Base-by-base conservation (phyloP, 2,888 invertebrate species). In the Apomyelois bistriatella region DNA sequence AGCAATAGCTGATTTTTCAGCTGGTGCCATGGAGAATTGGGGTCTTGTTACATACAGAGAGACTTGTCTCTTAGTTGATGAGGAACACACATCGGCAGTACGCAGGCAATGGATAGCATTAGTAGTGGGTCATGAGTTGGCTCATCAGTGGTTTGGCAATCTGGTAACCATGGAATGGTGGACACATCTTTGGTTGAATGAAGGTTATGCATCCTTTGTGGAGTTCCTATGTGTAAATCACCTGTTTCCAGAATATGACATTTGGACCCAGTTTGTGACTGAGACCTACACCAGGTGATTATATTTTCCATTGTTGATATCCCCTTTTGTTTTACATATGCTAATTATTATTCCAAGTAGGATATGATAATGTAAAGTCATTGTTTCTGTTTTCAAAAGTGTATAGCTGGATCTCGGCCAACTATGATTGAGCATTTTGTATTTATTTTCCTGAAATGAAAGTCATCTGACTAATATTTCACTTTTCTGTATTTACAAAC, bases 1-100 rank as follows among this genome's bases (percentile, higher is more conserved):
- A 68, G 98, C 99, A 8, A 96, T 99, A 72, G 95, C 98, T 2
- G 99, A 99, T 79, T 98, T 99, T 77, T 95, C 97, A 52, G 95
- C 96, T 58, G 98, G 97, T 63, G 98, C 99, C 53, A 99, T 99
- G 98, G 98, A 99, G 84, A 99, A 99, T 83, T 99, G 99, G 99
- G 99, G 99, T 1, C 80, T 95, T 47, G 95, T 97, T 30, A 97
- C 97, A n/a, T 97, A 96, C 74, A 93, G 98, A 58, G 99, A 99
- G 80, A 96, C 96, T 4, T 96, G 96, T 64, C 91, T 99, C 0
- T 89, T 99, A 35, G 96, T 98, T 3, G 99, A 99, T 86, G 95
- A 96, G 0, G 92, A 95, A 66, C 96, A 98, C 74, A 97, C 98
- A 0, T 97, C 98, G 1, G 93, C 97, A 3, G 93, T 94, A 53